phyloP scores from a whole-genome alignment of 2,888 invertebrate species.

The Luperina nickerlii region DNA sequence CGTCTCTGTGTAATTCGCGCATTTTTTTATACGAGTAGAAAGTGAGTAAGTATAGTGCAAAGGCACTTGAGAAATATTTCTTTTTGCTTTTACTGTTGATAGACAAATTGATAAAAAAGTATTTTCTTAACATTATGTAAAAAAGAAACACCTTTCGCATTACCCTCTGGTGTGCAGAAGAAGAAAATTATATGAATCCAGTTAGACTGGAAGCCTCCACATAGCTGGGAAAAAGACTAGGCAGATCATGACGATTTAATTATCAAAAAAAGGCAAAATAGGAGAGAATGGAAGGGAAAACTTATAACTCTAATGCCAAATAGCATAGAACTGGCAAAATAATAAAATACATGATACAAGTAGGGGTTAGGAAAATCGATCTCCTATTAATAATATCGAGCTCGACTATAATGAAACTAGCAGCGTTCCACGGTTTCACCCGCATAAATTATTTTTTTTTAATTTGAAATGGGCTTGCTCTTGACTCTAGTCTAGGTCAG shows the following conservation, averaged over 20 bases:
- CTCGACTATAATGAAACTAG: too few species aligned
- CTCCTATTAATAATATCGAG: too few species aligned
- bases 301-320: not conserved
- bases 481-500: too few species aligned
- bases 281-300: not conserved
- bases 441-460: too few species aligned
- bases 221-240: not conserved
- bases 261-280: not conserved
- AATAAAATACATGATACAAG: not conserved
- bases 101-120: not conserved
- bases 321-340: not conserved
- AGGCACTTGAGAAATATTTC: too few species aligned
- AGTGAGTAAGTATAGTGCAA: not conserved
- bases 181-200: not conserved
- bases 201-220: not conserved
- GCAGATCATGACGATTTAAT: not conserved
- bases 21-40: not conserved
- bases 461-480: too few species aligned
- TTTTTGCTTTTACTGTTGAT: not conserved
- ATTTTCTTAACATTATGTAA: not conserved
- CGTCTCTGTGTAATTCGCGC: too few species aligned
- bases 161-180: not conserved
- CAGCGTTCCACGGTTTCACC: too few species aligned
- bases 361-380: not conserved
- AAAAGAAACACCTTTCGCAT: not conserved